Base-by-base conservation (phyloP, 2,888 invertebrate species). In the Papilio demoleus region DNA sequence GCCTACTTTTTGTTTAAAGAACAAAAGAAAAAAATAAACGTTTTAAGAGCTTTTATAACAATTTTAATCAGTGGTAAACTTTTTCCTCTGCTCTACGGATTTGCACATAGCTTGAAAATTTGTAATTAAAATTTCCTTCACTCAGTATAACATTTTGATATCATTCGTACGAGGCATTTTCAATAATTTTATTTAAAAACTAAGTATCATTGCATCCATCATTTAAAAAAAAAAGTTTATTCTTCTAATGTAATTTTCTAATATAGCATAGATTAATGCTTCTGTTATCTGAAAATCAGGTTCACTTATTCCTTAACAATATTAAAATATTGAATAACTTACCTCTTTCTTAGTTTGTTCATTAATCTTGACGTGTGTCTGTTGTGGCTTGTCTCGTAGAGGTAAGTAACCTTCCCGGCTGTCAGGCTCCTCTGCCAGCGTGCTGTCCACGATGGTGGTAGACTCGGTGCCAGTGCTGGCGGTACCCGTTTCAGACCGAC, bases 311-410 rank as follows among this genome's bases (percentile, higher is more conserved):
- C 6, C 8, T 19, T 1, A 11, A 12, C 36, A 8, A 36, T 36
- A 11, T 2, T 22, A 3, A 22, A 11, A 12, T 11, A 45, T 19
- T 1, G 11, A 19, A 45, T 47, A 6, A 89, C 93, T 92, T 85
- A 93, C 93, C 93, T 93, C 93, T 89, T 93, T 93, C 79, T 93
- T 93, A 70, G 92, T 92, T 79, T 93, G 91, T 75, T 92, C 93
- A 84, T 90, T 93, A 84, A 92, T 92, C 82, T 92, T 92, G 77
- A 92, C 93, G 81, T 91, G 87, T 67, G 87, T 92, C 78, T 90
- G 89, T 73, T 86, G 88, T 61, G 91, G 90, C 73, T 92, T 92
- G 80, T 93, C 93, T 72, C 91, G 86, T 64, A 93, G 86, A 63
- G 92, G 91, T 70, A 92, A 81, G 75, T 90, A 92, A 64, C 93